Evolutionary conservation across 2,888 invertebrate genomes (phyloP).

Genomic region (Crocallis elinguaria): DNA sequence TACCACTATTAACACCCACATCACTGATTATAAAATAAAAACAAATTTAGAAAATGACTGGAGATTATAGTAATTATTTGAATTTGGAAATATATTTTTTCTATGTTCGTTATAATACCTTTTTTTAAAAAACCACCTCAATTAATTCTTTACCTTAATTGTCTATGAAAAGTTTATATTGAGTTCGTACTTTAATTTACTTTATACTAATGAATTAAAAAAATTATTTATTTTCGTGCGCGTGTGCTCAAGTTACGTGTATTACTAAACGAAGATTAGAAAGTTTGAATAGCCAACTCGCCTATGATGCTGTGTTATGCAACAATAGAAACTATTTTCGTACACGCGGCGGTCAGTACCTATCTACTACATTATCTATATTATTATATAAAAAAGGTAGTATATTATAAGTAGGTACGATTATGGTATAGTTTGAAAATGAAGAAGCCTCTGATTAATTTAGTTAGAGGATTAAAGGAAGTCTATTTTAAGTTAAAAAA

Average conservation of each 20-base stretch:
- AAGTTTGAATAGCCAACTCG: slow-evolving; percentile 53
- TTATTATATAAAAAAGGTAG: too few relatives aligned
- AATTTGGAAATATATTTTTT: neutral
- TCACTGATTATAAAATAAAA: slow-evolving; percentile 25
- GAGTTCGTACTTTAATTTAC: neutral
- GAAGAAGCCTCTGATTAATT: too few relatives aligned
- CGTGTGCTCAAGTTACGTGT: neutral
- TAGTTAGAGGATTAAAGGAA: too few relatives aligned
- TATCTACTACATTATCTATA: too few relatives aligned
- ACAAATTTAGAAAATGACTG: neutral
- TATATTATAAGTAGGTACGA: too few relatives aligned
- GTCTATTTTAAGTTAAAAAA: too few relatives aligned
- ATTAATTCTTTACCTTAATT: too few relatives aligned
- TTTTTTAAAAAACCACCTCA: too few relatives aligned
- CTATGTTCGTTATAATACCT: too few relatives aligned
- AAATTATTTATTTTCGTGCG: slow-evolving; percentile 25
- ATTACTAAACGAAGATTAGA: slow-evolving; percentile 66
- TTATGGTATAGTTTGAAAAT: too few relatives aligned
- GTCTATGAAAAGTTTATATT: too few relatives aligned
- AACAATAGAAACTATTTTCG: slow-evolving; percentile 20
- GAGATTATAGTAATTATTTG: neutral
- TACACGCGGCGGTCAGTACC: neutral
- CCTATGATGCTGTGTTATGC: slow-evolving; percentile 40
- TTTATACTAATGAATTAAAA: neutral
- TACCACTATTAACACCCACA: slow-evolving; percentile 54